Evolutionary conservation across 2,888 invertebrate species (phyloP).

Genomic region (Rhodophaea formosa): DNA sequence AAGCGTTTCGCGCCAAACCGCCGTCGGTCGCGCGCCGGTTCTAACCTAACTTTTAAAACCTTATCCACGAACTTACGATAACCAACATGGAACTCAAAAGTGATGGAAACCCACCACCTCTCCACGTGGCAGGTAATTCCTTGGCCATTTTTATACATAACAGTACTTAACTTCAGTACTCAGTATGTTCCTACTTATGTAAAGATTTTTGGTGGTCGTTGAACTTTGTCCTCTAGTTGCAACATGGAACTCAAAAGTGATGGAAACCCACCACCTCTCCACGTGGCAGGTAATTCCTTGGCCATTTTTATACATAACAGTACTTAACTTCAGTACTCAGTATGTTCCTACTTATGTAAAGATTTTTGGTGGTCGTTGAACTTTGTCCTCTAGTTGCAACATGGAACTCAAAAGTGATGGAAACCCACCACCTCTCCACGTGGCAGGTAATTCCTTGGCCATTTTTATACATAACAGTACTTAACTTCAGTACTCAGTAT

Average conservation of each 20-base stretch:
- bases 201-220: constrained; percentile 35
- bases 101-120: constrained; percentile 42
- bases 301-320: constrained; percentile 21
- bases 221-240: constrained; percentile 44
- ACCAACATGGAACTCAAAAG: constrained; percentile 51
- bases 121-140: constrained; percentile 58
- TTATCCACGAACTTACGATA: constrained; percentile 24
- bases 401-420: constrained; percentile 56
- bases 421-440: constrained; percentile 39
- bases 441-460: constrained; percentile 55
- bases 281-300: constrained; percentile 57
- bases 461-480: constrained; percentile 20
- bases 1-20: constrained; percentile 73
- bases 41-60: constrained; percentile 56
- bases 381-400: constrained; percentile 40
- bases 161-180: neutral
- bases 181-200: neutral
- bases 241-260: constrained; percentile 55
- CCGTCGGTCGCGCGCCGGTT: constrained; percentile 57
- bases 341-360: neutral
- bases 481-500: neutral
- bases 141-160: constrained; percentile 22
- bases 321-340: neutral
- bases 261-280: constrained; percentile 39
- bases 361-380: constrained; percentile 41